These are phyloP conservation scores for Procavia capensis DNA, from an alignment of 2,113 vertebrate species.

Conservation along the genomic window DNA sequence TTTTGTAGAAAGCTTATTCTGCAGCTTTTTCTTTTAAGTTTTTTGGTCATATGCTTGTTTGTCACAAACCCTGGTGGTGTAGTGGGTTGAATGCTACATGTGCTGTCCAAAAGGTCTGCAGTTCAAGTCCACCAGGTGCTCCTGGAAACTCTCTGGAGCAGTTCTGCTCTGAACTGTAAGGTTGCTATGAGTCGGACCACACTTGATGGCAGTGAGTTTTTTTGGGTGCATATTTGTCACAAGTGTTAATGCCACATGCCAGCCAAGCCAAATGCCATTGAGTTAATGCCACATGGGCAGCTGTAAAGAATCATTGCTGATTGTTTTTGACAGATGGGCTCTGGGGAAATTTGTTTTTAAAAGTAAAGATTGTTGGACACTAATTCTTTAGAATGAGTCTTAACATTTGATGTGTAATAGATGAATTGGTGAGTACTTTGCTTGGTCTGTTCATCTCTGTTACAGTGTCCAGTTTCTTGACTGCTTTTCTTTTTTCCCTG, in stretches of 20 bases:
- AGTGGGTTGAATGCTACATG: too few relatives aligned
- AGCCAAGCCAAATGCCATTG: too few relatives aligned
- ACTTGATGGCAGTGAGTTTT: too few relatives aligned
- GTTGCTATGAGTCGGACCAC: too few relatives aligned
- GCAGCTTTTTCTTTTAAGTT: neutral
- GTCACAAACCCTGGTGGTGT: too few relatives aligned
- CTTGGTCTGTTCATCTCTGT: neutral
- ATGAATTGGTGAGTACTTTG: neutral
- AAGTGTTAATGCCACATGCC: too few relatives aligned
- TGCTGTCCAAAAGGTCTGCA: too few relatives aligned
- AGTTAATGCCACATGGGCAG: neutral
- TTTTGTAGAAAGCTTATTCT: neutral
- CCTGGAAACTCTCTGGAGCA: too few relatives aligned
- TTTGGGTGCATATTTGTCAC: too few relatives aligned
- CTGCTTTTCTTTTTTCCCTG: neutral
- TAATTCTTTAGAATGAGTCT: neutral
- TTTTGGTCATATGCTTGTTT: neutral
- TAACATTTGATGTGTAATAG: neutral
- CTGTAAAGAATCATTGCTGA: neutral
- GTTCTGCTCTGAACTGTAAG: too few relatives aligned
- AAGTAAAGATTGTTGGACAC: neutral
- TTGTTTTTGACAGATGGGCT: neutral
- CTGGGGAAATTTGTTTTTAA: neutral
- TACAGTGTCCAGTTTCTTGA: neutral
- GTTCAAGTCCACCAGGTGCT: too few relatives aligned